These are phyloP conservation scores for Carabus problematicus DNA, from an alignment of 2,888 invertebrate genomes.

Conservation along the genomic window DNA sequence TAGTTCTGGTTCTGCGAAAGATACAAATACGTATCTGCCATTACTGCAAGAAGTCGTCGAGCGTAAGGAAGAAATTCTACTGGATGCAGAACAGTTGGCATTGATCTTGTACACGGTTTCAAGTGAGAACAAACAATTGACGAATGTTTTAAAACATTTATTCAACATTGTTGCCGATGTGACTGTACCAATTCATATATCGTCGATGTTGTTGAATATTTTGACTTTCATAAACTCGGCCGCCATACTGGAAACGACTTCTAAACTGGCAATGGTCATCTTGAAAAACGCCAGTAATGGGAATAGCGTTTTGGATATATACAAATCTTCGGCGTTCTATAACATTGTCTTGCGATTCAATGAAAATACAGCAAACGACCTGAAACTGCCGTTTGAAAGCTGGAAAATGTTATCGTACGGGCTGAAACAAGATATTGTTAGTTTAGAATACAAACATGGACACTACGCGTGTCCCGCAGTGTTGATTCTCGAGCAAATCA, in stretches of 20 bases:
- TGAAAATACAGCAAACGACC: slow-evolving; percentile 46
- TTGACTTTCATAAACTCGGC: slow-evolving; percentile 49
- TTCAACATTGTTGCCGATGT: slow-evolving; percentile 56
- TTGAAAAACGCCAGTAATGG: slow-evolving; percentile 45
- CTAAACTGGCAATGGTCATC: slow-evolving; percentile 48
- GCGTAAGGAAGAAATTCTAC: slow-evolving; percentile 66
- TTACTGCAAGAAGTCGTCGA: slow-evolving; percentile 61
- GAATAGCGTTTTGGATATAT: slow-evolving; percentile 44
- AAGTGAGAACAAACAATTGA: slow-evolving; percentile 59
- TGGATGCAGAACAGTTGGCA: slow-evolving; percentile 73
- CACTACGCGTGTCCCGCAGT: slow-evolving; percentile 60
- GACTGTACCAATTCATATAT: slow-evolving; percentile 59
- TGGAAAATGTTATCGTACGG: slow-evolving; percentile 67
- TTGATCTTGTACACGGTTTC: slow-evolving; percentile 69
- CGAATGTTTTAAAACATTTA: slow-evolving; percentile 50
- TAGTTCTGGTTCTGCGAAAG: slow-evolving; percentile 52
- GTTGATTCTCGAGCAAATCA: slow-evolving; percentile 65
- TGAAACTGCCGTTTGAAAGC: slow-evolving; percentile 54
- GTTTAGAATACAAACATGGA: slow-evolving; percentile 56
- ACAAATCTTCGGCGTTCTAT: slow-evolving; percentile 49
- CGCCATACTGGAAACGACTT: slow-evolving; percentile 51
- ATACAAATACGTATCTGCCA: slow-evolving; percentile 57
- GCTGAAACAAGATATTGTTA: slow-evolving; percentile 64
- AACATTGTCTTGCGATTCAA: slow-evolving; percentile 51
- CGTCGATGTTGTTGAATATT: slow-evolving; percentile 56